phyloP scores from a whole-genome alignment of 2,888 invertebrate genomes.

The Amiota mariae region DNA sequence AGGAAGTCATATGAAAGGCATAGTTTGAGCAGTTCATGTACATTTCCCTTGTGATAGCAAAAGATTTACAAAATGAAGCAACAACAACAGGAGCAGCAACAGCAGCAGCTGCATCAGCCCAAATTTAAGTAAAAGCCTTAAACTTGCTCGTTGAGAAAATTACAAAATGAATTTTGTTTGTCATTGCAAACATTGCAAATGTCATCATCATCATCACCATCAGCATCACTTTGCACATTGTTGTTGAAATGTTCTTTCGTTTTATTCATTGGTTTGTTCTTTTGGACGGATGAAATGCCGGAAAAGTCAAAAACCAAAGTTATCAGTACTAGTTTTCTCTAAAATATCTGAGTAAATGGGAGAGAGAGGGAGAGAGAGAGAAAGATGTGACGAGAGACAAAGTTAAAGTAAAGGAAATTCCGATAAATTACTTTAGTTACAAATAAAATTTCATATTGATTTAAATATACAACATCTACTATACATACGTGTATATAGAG shows the following conservation, averaged over 20 bases:
- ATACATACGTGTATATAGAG: too few relatives aligned
- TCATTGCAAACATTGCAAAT: conserved; percentile 58
- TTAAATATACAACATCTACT: conserved; percentile 1
- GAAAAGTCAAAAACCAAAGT: conserved; percentile 69
- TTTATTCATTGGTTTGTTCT: too few relatives aligned
- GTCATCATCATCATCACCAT: conserved; percentile 48
- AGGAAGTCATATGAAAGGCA: background rate
- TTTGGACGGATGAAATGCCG: conserved; percentile 62
- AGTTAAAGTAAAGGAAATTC: too few relatives aligned
- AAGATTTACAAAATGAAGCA: conserved; percentile 49
- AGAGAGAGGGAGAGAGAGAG: background rate
- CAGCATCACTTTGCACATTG: too few relatives aligned
- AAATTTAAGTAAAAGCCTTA: background rate
- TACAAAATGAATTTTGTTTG: conserved; percentile 64
- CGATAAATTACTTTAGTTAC: too few relatives aligned
- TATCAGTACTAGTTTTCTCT: conserved; percentile 55
- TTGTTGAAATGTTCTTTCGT: too few relatives aligned
- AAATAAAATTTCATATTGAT: conserved; percentile 13
- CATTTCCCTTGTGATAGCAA: conserved; percentile 38
- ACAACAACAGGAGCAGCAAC: conserved; percentile 53
- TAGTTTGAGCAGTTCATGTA: conserved; percentile 3
- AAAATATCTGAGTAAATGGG: background rate
- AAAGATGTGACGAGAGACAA: too few relatives aligned
- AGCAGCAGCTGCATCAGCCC: too few relatives aligned
- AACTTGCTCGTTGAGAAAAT: conserved; percentile 46